Percentiles rank a stretch among this genome's conserved stretches.
Conservation (phyloP, 2,113 vertebrate genomes). For the Labeo catla region DNA sequence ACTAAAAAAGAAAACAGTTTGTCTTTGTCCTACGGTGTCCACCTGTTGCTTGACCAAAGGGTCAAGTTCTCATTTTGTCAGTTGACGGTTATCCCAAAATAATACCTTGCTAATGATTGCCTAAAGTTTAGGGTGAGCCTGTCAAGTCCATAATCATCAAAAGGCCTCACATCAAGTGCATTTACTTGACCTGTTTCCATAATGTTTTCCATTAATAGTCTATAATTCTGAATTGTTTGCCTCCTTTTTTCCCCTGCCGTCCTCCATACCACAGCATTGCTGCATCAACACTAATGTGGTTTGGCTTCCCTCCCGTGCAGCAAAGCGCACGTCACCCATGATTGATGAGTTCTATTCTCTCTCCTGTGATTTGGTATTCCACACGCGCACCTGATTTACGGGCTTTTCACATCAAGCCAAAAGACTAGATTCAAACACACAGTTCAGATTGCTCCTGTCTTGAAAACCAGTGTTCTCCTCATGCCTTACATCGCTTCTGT, state of each 20-base stretch:
- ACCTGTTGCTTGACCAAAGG: not conserved
- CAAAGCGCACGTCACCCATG: conserved; percentile 61
- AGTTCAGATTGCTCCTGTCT: conserved; percentile 55
- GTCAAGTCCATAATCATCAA: conserved; percentile 11
- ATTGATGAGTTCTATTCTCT: conserved; percentile 70
- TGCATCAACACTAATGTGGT: conserved; percentile 57
- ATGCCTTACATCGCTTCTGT: conserved; percentile 43
- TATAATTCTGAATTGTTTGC: conserved; percentile 49
- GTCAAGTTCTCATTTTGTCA: not conserved
- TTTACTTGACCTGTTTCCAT: conserved; percentile 19
- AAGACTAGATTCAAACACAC: conserved; percentile 64
- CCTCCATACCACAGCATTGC: conserved; percentile 39
- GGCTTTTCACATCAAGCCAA: conserved; percentile 58
- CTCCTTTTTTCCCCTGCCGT: conserved; percentile 24
- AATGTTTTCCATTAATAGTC: conserved; percentile 32
- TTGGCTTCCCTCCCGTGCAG: conserved; percentile 63
- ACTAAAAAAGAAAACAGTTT: not conserved
- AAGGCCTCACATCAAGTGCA: not conserved
- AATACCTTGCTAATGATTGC: not conserved
- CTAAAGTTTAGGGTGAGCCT: not conserved
- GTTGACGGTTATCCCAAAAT: not conserved
- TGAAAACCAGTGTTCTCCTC: conserved; percentile 40
- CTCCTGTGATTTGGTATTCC: conserved; percentile 58
- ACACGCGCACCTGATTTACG: conserved; percentile 51
- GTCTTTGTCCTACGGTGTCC: not conserved